Evolutionary conservation across 2,797 vertebrate genomes (phyloP), one percentile per base, ranked within the genome.

Genomic region (Melanotaenia trifasciata): DNA sequence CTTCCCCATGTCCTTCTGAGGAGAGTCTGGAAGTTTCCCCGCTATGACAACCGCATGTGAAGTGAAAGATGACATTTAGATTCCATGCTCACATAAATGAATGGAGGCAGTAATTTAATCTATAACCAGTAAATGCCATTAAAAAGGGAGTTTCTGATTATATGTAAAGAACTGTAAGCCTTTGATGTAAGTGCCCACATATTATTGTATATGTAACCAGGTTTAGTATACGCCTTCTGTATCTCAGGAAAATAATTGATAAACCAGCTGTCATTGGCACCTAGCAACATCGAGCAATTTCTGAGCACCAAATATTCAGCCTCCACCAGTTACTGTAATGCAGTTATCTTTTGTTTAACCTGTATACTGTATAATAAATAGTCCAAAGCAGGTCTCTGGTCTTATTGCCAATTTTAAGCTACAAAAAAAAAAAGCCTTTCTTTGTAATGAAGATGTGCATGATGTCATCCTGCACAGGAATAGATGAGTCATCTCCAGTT

Each of bases 231-330:
- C 26, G 82, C 85, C 84, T 89, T 85, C 50, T 64, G 68, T 88
- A 69, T 90, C 92, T 93, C 92, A 93, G 92, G 92, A 89, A 90
- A 90, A 82, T 58, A 82, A 87, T 79, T 79, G 68, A 85, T 74
- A 62, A 35, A 73, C 67, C 78, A 74, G 79, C 89, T 13, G 12
- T 58, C 50, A 62, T 6, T 32, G 70, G 64, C 72, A 70, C n/a
- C 64, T 78, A 86, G 80, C 79, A 84, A 74, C 72, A 26, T 58
- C 58, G n/a, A 74, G 22, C 53, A 57, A 58, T 74, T n/a, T 77
- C n/a, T 68, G 58, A 72, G 43, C 64, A 50, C 63, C 70, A 53
- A 72, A 62, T 50, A 32, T 11, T 32, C 57, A 8, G 35, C 51
- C 30, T 57, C 54, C 26, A 10, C 60, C 33, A 56, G 33, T 3